A percentile compares a stretch with the other conserved stretches of the same genome.
Evolutionary conservation across 2,797 vertebrate species (phyloP).

Genomic region (Catamblyrhynchus diadema): DNA sequence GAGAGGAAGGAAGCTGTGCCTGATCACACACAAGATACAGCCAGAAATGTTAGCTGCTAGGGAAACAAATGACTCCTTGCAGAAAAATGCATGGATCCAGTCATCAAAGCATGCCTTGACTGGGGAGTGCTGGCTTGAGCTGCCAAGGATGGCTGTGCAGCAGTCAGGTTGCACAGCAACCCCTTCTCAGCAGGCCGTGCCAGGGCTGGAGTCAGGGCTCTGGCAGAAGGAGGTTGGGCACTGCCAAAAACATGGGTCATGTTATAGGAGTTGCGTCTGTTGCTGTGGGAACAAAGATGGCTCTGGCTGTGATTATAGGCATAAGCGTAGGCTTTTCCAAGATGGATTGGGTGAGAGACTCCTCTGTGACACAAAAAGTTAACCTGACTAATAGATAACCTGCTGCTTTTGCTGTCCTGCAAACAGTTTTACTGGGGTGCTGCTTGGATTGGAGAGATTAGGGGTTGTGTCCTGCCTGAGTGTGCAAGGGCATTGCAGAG

Average conservation of each 20-base stretch:
- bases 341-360: neutral
- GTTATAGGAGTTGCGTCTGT: neutral
- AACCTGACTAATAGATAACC: neutral
- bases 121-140: neutral
- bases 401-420: neutral
- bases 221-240: neutral
- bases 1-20: conserved; percentile 10
- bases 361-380: neutral
- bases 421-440: neutral
- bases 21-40: neutral
- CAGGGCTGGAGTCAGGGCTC: neutral
- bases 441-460: neutral
- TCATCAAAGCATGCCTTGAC: conserved; percentile 20
- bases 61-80: conserved; percentile 7
- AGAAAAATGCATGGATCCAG: conserved; percentile 2
- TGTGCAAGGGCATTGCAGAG: neutral
- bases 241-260: neutral
- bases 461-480: neutral
- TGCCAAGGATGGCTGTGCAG: neutral
- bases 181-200: neutral
- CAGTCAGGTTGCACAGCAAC: conserved; percentile 21
- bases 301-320: neutral
- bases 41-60: conserved; percentile 40
- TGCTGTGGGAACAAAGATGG: neutral
- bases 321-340: neutral